Conservation (phyloP, 2,113 vertebrate species). For the Heptranchias perlo region DNA sequence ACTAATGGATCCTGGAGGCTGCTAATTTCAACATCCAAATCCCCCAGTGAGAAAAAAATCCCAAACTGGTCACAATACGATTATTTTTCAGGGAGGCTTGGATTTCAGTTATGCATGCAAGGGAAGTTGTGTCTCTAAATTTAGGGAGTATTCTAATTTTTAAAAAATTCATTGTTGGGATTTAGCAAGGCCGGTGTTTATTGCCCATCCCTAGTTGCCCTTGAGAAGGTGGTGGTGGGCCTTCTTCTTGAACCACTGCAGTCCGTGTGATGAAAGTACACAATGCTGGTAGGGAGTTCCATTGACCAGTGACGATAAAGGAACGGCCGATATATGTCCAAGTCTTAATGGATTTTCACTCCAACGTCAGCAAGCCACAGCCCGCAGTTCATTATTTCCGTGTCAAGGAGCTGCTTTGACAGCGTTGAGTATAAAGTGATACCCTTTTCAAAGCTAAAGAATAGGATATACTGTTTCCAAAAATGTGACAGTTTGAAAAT, state of each 20-base stretch:
- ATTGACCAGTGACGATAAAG: too few relatives aligned
- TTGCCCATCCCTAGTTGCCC: too few relatives aligned
- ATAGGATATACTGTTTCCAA: neutral
- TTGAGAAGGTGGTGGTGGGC: too few relatives aligned
- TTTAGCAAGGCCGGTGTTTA: too few relatives aligned
- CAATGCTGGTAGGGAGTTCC: too few relatives aligned
- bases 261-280: too few relatives aligned
- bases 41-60: neutral
- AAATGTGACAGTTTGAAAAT: neutral
- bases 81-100: neutral
- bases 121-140: too few relatives aligned
- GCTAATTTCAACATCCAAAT: neutral
- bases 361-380: neutral
- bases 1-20: neutral
- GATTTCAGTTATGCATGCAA: neutral
- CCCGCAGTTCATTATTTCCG: neutral
- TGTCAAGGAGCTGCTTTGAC: neutral
- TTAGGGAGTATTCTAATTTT: too few relatives aligned
- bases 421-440: neutral
- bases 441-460: neutral
- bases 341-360: neutral
- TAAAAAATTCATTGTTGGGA: too few relatives aligned
- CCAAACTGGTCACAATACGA: neutral
- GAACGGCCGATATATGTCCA: too few relatives aligned
- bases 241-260: too few relatives aligned